These are phyloP conservation scores for Cyclargus thomasi DNA, from an alignment of 1,140 invertebrate species.

Conservation along the genomic window DNA sequence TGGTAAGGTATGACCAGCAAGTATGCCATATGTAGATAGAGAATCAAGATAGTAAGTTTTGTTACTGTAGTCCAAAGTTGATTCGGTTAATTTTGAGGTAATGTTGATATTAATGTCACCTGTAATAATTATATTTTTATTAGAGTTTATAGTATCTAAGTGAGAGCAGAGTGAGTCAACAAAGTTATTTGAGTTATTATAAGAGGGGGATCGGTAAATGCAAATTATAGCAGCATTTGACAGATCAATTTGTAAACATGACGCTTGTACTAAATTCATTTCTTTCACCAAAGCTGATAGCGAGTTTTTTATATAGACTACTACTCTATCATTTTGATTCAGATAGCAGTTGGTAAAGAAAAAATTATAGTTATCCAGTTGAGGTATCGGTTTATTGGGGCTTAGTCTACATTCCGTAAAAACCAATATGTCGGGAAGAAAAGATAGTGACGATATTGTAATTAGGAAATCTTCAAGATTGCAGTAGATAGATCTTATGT, in stretches of 20 bases:
- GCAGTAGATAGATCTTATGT: slow-evolving; percentile 32
- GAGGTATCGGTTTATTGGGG: slow-evolving; percentile 28
- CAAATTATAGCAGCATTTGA: slow-evolving; percentile 16
- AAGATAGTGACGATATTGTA: slow-evolving; percentile 15
- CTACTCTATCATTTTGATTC: slow-evolving; percentile 33
- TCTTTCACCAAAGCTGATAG: slow-evolving; percentile 23
- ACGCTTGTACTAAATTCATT: slow-evolving; percentile 30
- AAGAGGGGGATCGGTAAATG: slow-evolving; percentile 24
- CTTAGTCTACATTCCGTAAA: slow-evolving; percentile 29
- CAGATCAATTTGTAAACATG: slow-evolving; percentile 31
- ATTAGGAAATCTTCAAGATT: slow-evolving; percentile 30
- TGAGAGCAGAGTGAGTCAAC: slow-evolving; percentile 21
- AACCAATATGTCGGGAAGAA: slow-evolving; percentile 28
- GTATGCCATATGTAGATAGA: slow-evolving; percentile 19
- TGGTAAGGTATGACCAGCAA: slow-evolving; percentile 20
- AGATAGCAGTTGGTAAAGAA: slow-evolving; percentile 19
- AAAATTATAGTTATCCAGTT: slow-evolving; percentile 20
- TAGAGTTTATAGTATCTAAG: slow-evolving; percentile 20
- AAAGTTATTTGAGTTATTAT: slow-evolving; percentile 16
- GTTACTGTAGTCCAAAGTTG: slow-evolving; percentile 19
- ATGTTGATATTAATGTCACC: slow-evolving; percentile 26
- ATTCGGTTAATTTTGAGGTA: slow-evolving; percentile 12
- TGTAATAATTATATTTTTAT: slow-evolving; percentile 20
- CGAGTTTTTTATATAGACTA: slow-evolving; percentile 26
- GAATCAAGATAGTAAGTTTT: slow-evolving; percentile 19